Percentiles rank a stretch among this genome's conserved stretches.
These are phyloP conservation scores for Pelagia noctiluca DNA, from an alignment of 30 jellyfish, hydroid and myxozoan genomes.

Conservation along the genomic window DNA sequence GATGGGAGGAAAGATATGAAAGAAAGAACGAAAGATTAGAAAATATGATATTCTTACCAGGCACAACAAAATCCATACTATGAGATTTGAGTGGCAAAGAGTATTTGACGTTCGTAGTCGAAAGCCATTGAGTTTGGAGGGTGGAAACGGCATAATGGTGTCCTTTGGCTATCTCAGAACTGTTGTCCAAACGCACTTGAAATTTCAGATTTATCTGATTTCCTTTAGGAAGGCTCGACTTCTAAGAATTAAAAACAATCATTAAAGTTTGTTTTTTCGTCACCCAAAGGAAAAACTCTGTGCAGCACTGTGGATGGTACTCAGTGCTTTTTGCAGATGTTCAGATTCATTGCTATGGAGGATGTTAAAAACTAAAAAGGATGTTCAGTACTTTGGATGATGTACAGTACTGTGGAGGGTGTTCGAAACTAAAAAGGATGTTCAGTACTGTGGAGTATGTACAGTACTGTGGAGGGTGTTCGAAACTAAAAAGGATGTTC, in stretches of 20 bases:
- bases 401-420: too few species aligned
- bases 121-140: conserved; percentile 32
- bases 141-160: conserved; percentile 58
- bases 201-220: conserved; percentile 25
- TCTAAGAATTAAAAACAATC: conserved; percentile 12
- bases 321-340: too few species aligned
- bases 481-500: too few species aligned
- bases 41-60: conserved; percentile 30
- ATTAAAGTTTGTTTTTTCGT: background rate
- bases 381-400: too few species aligned
- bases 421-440: too few species aligned
- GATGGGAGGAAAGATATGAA: too few species aligned
- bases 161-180: conserved; percentile 54
- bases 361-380: too few species aligned
- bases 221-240: conserved; percentile 24
- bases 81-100: conserved; percentile 19
- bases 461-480: too few species aligned
- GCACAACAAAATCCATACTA: conserved; percentile 65
- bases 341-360: too few species aligned
- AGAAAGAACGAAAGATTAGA: too few species aligned
- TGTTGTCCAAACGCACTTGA: conserved; percentile 47
- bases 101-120: conserved; percentile 47
- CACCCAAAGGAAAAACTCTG: background rate
- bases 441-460: too few species aligned
- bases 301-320: too few species aligned